Evolutionary conservation across 2,888 invertebrate species (phyloP), one percentile per base, ranked within the genome.

Genomic region (Antitype chi): DNA sequence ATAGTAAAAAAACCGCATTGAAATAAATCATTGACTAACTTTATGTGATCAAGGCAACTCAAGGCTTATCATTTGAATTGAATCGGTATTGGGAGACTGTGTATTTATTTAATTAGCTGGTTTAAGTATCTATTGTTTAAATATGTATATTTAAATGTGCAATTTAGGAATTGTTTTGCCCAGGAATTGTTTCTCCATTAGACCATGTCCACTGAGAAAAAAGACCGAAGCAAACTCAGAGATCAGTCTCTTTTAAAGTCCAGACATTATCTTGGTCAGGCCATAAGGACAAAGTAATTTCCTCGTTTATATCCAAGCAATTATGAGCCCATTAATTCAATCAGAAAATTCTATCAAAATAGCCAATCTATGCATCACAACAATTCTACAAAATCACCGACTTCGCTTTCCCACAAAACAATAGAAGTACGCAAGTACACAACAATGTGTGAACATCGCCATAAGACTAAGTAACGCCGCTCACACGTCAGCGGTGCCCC

Each of bases 51-150:
- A 67, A 70, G 23, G 72, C n/a, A 59, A 3, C 55, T 69, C 72
- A 81, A 80, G 83, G 86, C 55, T 77, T 23, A 25, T 52, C 17
- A 85, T 84, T 84, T 76, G 59, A 81, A 80, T 80, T 66, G 71
- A 75, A 79, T 84, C 8, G 52, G 28, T 62, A 25, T 69, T 57
- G 49, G 47, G 53, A 68, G n/a, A 57, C 15, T 38, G 8, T 55
- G 43, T 64, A 11, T 32, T 38, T 66, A 64, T 47, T 60, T 47
- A 70, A 66, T 74, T 75, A 69, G 25, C 20, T 47, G 5, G 2
- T 38, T 60, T 15, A n/a, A 25, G 55, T 28, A 55, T 5, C 13
- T 15, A 57, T 38, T 66, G 68, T 67, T 67, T 6, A 28, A 67
- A 67, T 28, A 23, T 66, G 28, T 49, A 28, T 49, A 28, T 49